Evolutionary conservation across 2,797 vertebrate species (phyloP), one percentile per base, ranked within the genome.

Genomic region (Anguilla pacifica): DNA sequence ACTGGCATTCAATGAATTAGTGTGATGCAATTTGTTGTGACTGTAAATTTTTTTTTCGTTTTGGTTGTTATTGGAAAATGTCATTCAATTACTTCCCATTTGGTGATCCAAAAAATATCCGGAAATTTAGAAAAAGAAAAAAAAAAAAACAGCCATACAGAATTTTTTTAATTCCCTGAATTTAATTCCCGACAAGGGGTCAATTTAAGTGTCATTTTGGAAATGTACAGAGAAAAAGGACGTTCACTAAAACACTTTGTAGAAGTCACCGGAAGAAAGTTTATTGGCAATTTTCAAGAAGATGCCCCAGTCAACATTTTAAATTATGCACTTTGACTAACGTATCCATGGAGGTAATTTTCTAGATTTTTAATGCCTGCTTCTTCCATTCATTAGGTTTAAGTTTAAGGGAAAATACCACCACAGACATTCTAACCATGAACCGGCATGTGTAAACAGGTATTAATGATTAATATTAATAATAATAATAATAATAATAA

Each of bases 401-500:
- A 61, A 22, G 13, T 3, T 55, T 3, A 61, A 61, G 19, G 59
- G 19, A n/a, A 70, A 70, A 77, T 11, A 39, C 4, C 28, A 28
- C 3, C 11, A 77, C 72, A 74, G 3, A 35, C 31, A 77, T 43
- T 77, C 10, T 39, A 77, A 17, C 13, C 31, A 39, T 77, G 3
- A 77, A 77, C 72, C 31, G 2, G 31, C 11, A 77, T 77, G 39
- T 77, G 31, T 39, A 43, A 77, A 77, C 35, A 77, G 72, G 35
- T 77, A 77, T 77, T 77, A n/a, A 70, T 25, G n/a, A 70, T 5
- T 77, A 74, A 28, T n/a, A 72, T 31, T 28, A 72, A 77, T 35
- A 43, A 55, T 51, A 51, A 51, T 77, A 77, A 77, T 77, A 77
- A 39, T 77, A 74, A 28, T n/a, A 72, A 72, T 28, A 72, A 77